Base-by-base conservation (phyloP, 2,888 invertebrate species). In the Elysia crispata region DNA sequence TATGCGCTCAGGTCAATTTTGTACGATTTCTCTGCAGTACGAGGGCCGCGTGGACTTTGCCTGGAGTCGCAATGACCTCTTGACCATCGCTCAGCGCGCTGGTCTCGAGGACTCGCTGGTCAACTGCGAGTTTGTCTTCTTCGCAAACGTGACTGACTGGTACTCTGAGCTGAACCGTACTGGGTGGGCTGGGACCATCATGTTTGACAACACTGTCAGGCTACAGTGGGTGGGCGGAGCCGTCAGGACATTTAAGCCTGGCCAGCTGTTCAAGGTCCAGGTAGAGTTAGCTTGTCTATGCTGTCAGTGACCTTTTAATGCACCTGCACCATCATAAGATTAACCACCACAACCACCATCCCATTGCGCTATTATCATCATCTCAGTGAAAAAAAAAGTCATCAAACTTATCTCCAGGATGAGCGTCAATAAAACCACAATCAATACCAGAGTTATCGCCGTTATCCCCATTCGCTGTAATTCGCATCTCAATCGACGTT, bases 191-290 rank as follows among this genome's bases (percentile, higher is more conserved):
- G 95, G 95, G 80, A 96, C 97, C 0, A 93, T 97, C 85, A 95
- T 98, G 75, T 97, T 95, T 91, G 97, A 97, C 93, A 97, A 97
- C 0, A 96, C 96, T 8, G 94, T 97, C 11, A 94, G 95, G 77
- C 94, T 98, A 0, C 94, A 95, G 64, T 97, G 98, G 92, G 93
- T 98, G 1, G 98, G 98, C 0, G 97, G 96, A 49, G 94, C 95
- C 0, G 96, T 98, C 8, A 97, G 98, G 92, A 95, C 98, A n/a
- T 98, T 98, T 93, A 98, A 98, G 92, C 98, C 98, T 0, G 94
- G 96, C 11, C 97, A 98, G 96, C 97, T 97, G 0, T 96, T 97
- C 88, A 95, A 95, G 83, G 94, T 95, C 72, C 97, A 97, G 91
- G 96, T 60, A 41, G 11, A 41, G 11, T 6, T 6, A 11, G 41